Evolutionary conservation across 92 coral and sea anemone species (phyloP).

Genomic region (Zoanthus sociatus): DNA sequence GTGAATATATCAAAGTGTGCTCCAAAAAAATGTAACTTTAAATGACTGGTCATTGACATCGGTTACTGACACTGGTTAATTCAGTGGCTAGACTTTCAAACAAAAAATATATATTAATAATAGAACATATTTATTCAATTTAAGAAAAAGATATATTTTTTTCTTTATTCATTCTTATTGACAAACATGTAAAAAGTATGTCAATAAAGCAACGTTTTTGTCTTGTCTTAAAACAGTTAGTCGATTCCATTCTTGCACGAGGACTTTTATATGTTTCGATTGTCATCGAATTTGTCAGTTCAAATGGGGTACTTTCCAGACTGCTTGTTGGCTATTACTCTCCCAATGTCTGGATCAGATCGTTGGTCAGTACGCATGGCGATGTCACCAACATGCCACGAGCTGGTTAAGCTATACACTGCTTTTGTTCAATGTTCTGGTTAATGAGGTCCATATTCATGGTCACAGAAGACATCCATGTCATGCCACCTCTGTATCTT

Average conservation of each 20-base stretch:
- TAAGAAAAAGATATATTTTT: too few relatives aligned
- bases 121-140: too few relatives aligned
- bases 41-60: too few relatives aligned
- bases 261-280: slow-evolving; percentile 26
- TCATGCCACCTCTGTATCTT: slow-evolving; percentile 19
- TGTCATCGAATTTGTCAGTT: slow-evolving; percentile 9
- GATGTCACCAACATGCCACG: background rate
- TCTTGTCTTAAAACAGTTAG: background rate
- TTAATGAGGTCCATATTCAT: slow-evolving; percentile 17
- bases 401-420: background rate
- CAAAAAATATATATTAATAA: too few relatives aligned
- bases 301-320: background rate
- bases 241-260: slow-evolving; percentile 35
- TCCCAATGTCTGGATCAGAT: slow-evolving; percentile 21
- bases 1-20: background rate
- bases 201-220: too few relatives aligned
- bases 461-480: slow-evolving; percentile 31
- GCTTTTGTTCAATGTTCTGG: background rate
- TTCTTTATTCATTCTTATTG: too few relatives aligned
- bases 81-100: too few relatives aligned
- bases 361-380: slow-evolving; percentile 23
- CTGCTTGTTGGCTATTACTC: slow-evolving; percentile 30
- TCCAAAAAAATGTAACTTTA: background rate
- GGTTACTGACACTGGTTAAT: too few relatives aligned
- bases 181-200: too few relatives aligned